Evolutionary conservation across 2,797 vertebrate genomes (phyloP).

Genomic region (Sebastes matsubarae): DNA sequence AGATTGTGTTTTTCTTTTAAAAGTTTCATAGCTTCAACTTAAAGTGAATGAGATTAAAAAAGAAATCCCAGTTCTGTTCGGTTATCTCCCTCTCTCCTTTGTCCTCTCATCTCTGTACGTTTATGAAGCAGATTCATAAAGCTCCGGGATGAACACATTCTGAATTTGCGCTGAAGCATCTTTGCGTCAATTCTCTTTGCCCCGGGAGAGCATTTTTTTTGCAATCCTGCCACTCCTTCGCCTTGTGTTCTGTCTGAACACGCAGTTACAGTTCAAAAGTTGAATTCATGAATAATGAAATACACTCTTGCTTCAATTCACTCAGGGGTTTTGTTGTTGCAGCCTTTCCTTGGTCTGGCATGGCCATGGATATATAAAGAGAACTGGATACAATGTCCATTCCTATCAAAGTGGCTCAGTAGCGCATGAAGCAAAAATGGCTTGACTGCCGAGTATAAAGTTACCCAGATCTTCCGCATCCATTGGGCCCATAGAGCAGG

Average conservation of each 20-base stretch:
- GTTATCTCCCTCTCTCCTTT: neutral
- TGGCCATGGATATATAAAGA: no score
- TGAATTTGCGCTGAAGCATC: neutral
- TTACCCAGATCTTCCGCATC: neutral
- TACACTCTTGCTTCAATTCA: no score
- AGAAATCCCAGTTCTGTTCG: neutral
- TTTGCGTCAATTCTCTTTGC: neutral
- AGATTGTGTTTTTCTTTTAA: neutral
- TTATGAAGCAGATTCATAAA: neutral
- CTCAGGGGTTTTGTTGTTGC: no score
- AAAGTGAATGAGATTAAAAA: neutral
- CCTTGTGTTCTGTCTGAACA: neutral
- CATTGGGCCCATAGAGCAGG: neutral
- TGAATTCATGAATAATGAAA: constrained; percentile 1
- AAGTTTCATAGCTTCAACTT: neutral
- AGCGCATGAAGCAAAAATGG: neutral
- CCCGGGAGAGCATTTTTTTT: neutral
- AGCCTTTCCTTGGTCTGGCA: no score
- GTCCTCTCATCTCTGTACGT: neutral
- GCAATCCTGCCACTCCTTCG: neutral
- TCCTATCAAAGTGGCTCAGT: neutral
- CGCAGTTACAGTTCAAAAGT: neutral
- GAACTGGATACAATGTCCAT: no score
- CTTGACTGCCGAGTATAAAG: neutral
- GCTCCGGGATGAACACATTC: neutral